phyloP scores from a whole-genome alignment of 2,113 vertebrate genomes.

The Callocephalon fimbriatum region DNA sequence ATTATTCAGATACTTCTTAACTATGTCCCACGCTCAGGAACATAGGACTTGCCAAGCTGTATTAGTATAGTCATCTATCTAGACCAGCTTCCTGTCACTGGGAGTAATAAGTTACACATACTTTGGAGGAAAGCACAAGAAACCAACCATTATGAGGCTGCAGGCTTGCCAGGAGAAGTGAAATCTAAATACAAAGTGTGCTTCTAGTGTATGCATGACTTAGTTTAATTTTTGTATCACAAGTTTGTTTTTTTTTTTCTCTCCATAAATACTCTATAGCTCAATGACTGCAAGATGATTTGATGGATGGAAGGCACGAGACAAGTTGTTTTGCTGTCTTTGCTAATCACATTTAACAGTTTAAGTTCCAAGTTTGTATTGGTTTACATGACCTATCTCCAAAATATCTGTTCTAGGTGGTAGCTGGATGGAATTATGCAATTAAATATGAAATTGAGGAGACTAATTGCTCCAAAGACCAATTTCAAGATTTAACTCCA shows the following conservation, averaged over 20 bases:
- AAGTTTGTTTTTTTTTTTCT: neutral
- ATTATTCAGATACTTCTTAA: neutral
- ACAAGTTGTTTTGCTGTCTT: neutral
- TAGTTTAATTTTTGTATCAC: neutral
- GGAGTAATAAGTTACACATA: neutral
- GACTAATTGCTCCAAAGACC: slow-evolving; percentile 85
- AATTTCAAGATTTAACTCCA: slow-evolving; percentile 77
- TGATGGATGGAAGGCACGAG: neutral
- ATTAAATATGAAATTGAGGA: slow-evolving; percentile 81
- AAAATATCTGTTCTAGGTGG: slow-evolving; percentile 79
- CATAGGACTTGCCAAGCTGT: neutral
- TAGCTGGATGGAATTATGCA: slow-evolving; percentile 82
- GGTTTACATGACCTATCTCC: neutral
- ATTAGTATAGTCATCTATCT: neutral
- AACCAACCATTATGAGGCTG: neutral
- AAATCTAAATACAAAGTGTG: neutral
- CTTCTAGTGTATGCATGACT: neutral
- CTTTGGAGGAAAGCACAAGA: neutral
- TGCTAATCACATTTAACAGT: neutral
- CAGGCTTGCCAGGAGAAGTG: neutral
- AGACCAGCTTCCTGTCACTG: neutral
- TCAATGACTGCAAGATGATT: neutral
- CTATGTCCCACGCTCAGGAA: neutral
- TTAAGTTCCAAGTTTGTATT: neutral
- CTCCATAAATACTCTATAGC: neutral